phyloP scores from a whole-genome alignment of 2,888 invertebrate species.

The Ectemnius lituratus region DNA sequence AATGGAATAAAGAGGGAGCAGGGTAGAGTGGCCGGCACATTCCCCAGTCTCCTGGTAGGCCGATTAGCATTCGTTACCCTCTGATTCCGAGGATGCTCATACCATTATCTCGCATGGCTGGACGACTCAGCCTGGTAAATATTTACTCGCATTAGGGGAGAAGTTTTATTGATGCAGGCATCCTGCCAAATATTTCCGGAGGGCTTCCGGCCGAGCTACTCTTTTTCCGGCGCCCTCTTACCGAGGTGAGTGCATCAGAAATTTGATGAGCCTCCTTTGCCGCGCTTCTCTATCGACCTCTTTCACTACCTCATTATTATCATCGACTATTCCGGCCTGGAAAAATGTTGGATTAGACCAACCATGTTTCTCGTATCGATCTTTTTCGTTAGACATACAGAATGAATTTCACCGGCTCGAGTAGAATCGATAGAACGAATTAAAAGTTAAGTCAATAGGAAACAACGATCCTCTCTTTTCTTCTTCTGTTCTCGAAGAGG shows the following conservation, averaged over 20 bases:
- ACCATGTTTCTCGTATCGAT: not conserved
- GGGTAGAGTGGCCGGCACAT: not conserved
- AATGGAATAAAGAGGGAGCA: not conserved
- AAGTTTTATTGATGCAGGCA: constrained; percentile 34
- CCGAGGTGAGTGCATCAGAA: not conserved
- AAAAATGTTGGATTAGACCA: too few relatives aligned
- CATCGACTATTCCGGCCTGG: too few relatives aligned
- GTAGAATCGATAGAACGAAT: constrained; percentile 24
- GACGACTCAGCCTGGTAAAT: constrained; percentile 62
- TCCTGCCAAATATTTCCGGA: constrained; percentile 30
- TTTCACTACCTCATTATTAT: not conserved
- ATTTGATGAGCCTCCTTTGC: not conserved
- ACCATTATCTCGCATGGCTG: constrained; percentile 31
- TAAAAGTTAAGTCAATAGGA: constrained; percentile 51
- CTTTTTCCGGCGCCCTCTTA: constrained; percentile 3
- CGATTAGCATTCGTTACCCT: constrained; percentile 71
- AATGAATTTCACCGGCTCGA: not conserved
- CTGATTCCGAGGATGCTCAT: constrained; percentile 65
- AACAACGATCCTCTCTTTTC: constrained; percentile 18
- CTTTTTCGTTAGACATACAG: not conserved
- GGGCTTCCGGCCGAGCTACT: constrained; percentile 8
- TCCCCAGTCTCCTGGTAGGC: constrained; percentile 46
- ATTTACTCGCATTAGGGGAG: constrained; percentile 60
- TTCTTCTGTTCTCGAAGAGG: constrained; percentile 12
- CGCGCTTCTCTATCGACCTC: not conserved